Evolutionary conservation across 2,113 vertebrate genomes (phyloP), one percentile per base, ranked within the genome.

Genomic region (Bathybates hornii): DNA sequence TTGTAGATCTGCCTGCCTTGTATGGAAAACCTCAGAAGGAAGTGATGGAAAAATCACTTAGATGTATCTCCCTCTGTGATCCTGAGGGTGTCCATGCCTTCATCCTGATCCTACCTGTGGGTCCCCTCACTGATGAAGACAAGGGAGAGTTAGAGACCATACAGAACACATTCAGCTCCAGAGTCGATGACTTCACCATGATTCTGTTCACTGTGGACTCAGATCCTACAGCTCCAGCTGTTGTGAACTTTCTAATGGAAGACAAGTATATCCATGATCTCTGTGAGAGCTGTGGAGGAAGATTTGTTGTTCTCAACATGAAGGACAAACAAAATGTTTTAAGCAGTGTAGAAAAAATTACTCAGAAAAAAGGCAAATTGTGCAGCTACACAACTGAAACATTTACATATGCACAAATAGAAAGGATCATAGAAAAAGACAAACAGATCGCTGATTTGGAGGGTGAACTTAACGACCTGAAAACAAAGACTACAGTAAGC

Each of bases 41-140:
- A 53, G 52, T 53, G 52, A 53, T 53, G 52, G 52, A 53, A 5
- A 5, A 53, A 53, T 53, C 52, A 1, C 52, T 53, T 5, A 1
- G 52, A 3, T 53, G 14, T 48, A 16, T 48, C 6, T 48, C 45
- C 45, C 45, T 48, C 2, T 48, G 45, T 48, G 45, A 48, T 48
- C 45, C 45, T 48, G 45, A 48, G 45, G 45, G 45, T 48, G 45
- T 48, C 45, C 45, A 48, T 48, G 45, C 45, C 45, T 48, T 48
- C 45, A 48, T 48, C 45, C 45, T 48, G 45, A 0, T 48, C 45
- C 6, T 53, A 53, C 52, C 52, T 0, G 5, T 53, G 52, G 1
- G 0, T 21, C 19, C 52, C 2, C 9, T 53, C 52, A 53, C 9
- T 10, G 19, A 21, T n/a, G 52, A 0, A 53, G 52, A 1, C 5